A percentile compares a stretch with the other conserved stretches of the same genome.
These are phyloP conservation scores for Cephalotes varians DNA, from an alignment of 2,888 invertebrate species.

Conservation along the genomic window DNA sequence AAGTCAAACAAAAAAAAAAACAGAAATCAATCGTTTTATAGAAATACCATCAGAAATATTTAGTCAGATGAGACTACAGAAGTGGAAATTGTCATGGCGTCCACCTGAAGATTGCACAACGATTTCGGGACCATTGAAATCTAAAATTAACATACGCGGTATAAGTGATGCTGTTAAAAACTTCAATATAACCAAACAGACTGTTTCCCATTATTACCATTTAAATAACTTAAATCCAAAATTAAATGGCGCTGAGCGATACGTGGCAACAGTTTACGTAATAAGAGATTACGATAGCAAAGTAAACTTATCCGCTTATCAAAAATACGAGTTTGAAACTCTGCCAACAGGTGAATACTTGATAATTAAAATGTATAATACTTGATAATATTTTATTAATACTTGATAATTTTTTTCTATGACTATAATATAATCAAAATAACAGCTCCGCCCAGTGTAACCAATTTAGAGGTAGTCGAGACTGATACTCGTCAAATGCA, in stretches of 20 bases:
- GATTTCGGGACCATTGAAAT: conserved; percentile 68
- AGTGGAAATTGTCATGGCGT: conserved; percentile 65
- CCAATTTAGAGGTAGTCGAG: conserved; percentile 68
- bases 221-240: neutral
- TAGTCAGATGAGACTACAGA: conserved; percentile 54
- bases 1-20: neutral
- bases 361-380: too few species aligned
- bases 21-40: conserved; percentile 44
- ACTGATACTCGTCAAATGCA: conserved; percentile 47
- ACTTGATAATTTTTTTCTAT: conserved; percentile 9
- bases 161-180: conserved; percentile 53
- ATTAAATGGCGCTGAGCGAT: conserved; percentile 65
- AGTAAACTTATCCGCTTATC: conserved; percentile 50
- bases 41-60: conserved; percentile 70
- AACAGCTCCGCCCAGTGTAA: conserved; percentile 72
- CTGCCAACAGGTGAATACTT: conserved; percentile 69
- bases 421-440: neutral
- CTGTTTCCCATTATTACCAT: neutral
- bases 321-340: conserved; percentile 55
- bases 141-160: conserved; percentile 64
- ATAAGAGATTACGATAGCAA: conserved; percentile 47
- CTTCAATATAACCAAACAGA: neutral
- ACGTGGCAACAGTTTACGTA: conserved; percentile 62
- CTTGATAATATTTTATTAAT: too few species aligned
- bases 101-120: conserved; percentile 71